Evolutionary conservation across 2,113 vertebrate species (phyloP), one percentile per base, ranked within the genome.

Genomic region (Ceyx melanurus): DNA sequence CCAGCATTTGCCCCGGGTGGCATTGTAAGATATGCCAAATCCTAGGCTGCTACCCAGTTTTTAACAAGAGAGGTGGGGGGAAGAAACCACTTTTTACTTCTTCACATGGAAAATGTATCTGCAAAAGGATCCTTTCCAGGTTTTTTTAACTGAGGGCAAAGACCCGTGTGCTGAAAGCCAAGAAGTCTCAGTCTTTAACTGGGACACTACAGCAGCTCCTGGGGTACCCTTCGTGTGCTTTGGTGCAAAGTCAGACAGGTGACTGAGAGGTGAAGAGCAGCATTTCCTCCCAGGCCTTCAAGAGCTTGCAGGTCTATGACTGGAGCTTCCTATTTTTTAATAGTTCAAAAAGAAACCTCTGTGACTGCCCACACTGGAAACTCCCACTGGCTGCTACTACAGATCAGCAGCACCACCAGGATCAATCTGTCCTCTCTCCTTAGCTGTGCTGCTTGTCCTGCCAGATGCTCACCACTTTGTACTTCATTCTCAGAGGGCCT

Each of bases 231-330:
- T 28, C 61, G 50, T 33, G 23, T 1, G 7, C 61, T n/a, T 16
- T 62, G 72, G 40, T 18, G 48, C 74, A 14, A 67, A 81, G 25
- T 29, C 61, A 86, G 61, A 7, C 68, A 31, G 21, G 22, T 51
- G 20, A 23, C 9, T 1, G 51, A 25, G 64, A 45, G 33, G 13
- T 21, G 40, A 53, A 82, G 64, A 15, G 45, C 2, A 86, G 64
- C 50, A 67, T 3, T 62, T 58, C 42, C 21, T 83, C 37, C 28
- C 2, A 7, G 15, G 9, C 23, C 6, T 22, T 10, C 54, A 56
- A 25, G 31, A 35, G 6, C 0, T 1, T 4, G 25, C 3, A 40
- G 17, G 13, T 13, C 54, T 48, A 12, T 8, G 20, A 66, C 29
- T 29, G 26, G 15, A 74, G 51, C 35, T 19, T 74, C 35, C 0